These are phyloP conservation scores for Numenius arquata DNA, from an alignment of 2,113 vertebrate species.

Conservation along the genomic window DNA sequence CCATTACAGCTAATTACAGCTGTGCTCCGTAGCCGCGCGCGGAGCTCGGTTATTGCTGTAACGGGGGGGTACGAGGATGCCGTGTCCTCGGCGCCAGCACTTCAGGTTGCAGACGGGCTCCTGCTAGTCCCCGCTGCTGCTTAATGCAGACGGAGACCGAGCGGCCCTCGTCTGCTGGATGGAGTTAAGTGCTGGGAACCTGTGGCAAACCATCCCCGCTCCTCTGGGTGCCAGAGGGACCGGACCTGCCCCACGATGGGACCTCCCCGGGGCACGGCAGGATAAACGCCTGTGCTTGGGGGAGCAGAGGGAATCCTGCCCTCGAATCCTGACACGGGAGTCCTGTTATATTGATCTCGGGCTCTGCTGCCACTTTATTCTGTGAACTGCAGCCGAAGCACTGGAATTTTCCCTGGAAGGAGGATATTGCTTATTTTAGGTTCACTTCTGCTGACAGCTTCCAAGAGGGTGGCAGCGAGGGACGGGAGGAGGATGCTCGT, in stretches of 20 bases:
- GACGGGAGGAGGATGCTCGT: background rate
- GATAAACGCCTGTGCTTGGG: fast-evolving
- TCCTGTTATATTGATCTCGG: background rate
- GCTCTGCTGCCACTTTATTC: background rate
- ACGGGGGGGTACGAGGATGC: fast-evolving
- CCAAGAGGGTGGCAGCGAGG: background rate
- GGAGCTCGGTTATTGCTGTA: background rate
- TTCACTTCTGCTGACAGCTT: background rate
- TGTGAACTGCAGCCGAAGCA: background rate
- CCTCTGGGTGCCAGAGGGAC: fast-evolving
- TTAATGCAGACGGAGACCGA: fast-evolving
- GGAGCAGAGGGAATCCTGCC: background rate
- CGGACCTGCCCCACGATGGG: background rate
- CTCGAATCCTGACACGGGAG: background rate
- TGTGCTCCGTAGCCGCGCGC: background rate
- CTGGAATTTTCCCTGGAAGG: background rate
- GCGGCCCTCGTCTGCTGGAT: fast-evolving
- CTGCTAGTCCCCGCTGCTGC: background rate
- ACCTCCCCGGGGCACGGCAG: background rate
- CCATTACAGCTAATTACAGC: background rate
- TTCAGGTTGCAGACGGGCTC: background rate
- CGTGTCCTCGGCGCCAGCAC: fast-evolving
- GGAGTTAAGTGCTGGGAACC: background rate
- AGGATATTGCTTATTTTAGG: background rate
- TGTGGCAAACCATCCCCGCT: fast-evolving